Conservation (phyloP, 2,888 invertebrate genomes). For the Kuschelorhynchus macadamiae region DNA sequence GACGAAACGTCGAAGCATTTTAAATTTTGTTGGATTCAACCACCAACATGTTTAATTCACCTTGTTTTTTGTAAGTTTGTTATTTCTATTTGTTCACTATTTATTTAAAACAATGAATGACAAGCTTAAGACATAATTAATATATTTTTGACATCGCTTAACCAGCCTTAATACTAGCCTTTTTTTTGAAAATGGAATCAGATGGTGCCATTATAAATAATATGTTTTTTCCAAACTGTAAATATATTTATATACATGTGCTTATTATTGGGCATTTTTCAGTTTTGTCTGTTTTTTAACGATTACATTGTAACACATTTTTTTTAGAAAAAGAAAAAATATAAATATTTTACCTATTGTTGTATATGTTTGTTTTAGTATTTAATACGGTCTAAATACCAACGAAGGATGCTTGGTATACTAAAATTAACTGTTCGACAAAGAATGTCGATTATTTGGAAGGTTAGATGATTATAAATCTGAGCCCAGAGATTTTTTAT, state of each 20-base stretch:
- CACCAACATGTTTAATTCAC: no score
- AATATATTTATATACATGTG: conserved; percentile 60
- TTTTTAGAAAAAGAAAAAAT: conserved; percentile 51
- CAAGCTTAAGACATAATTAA: no score
- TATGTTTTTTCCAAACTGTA: conserved; percentile 52
- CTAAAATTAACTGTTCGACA: no score
- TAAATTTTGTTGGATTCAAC: no score
- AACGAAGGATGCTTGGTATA: conserved; percentile 47
- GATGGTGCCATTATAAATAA: conserved; percentile 63
- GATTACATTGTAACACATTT: conserved; percentile 43
- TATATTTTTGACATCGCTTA: not conserved
- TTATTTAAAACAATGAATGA: no score
- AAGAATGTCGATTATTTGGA: no score
- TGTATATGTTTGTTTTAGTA: conserved; percentile 60
- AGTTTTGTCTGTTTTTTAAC: conserved; percentile 54
- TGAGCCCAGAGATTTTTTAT: no score
- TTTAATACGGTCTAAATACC: conserved; percentile 49
- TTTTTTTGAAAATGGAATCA: conserved; percentile 60
- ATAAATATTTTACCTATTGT: conserved; percentile 56
- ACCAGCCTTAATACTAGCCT: conserved; percentile 14
- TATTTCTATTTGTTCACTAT: no score
- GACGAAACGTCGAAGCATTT: no score
- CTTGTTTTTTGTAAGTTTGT: no score
- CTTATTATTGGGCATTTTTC: conserved; percentile 61
- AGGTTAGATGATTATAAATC: no score